Percentiles rank a stretch among this genome's conserved stretches.
Conservation (phyloP, 2,113 vertebrate species). For the Phylloscopus whistleri region DNA sequence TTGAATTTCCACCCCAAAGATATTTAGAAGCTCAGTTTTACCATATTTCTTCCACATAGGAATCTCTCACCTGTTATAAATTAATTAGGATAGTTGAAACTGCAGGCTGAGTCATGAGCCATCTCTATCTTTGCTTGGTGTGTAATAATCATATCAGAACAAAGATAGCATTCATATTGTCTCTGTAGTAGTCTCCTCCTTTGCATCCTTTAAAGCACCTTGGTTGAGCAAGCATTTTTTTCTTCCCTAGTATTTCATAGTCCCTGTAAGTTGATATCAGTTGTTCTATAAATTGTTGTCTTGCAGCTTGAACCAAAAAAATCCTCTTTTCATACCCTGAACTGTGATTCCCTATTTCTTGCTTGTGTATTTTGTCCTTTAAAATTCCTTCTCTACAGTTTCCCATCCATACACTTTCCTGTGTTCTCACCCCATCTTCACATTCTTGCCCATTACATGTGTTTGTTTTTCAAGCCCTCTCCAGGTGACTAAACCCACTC, state of each 20-base stretch:
- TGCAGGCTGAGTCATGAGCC: not conserved
- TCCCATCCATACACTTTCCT: not conserved
- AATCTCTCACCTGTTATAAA: not conserved
- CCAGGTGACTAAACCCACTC: not conserved
- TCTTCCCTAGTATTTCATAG: not conserved
- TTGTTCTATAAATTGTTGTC: not conserved
- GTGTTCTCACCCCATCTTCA: not conserved
- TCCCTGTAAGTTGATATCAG: not conserved
- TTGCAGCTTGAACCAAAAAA: not conserved
- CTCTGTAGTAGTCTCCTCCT: not conserved
- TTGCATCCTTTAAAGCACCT: conserved; percentile 9
- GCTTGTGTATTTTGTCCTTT: not conserved
- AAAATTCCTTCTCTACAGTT: not conserved
- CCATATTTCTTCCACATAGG: not conserved
- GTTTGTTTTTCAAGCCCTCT: not conserved
- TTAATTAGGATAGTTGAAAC: not conserved
- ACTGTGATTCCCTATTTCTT: not conserved
- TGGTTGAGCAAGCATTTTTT: not conserved
- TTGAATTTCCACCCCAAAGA: not conserved
- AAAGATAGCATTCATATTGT: not conserved
- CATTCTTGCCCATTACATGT: not conserved
- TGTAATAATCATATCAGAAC: not conserved
- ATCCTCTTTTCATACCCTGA: not conserved
- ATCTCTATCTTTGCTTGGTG: not conserved
- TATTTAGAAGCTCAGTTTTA: not conserved